These are phyloP conservation scores for Periphyllus acericola DNA, from an alignment of 2,888 invertebrate genomes.

Conservation along the genomic window DNA sequence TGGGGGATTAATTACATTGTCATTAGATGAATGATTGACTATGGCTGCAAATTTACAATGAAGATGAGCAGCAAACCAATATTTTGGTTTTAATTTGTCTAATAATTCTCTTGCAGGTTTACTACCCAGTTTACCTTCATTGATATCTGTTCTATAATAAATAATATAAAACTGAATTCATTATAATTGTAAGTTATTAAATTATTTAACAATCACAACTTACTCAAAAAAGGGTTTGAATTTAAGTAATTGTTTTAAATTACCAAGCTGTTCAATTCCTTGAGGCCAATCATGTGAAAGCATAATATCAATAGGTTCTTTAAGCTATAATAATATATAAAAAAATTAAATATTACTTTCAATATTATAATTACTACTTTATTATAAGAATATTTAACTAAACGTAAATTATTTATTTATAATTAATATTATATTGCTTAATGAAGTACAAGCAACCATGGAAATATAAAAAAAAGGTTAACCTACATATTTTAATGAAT, in stretches of 20 bases:
- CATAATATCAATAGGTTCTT: slow-evolving; percentile 81
- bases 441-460: too few species aligned
- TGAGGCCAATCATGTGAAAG: slow-evolving; percentile 98
- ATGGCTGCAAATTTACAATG: slow-evolving; percentile 95
- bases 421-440: too few species aligned
- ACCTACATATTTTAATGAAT: too few species aligned
- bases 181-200: neutral
- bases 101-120: slow-evolving; percentile 85
- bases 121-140: slow-evolving; percentile 85
- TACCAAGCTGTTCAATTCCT: slow-evolving; percentile 86
- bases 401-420: too few species aligned
- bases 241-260: slow-evolving; percentile 77
- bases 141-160: slow-evolving; percentile 78
- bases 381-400: too few species aligned
- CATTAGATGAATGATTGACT: slow-evolving; percentile 76
- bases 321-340: slow-evolving; percentile 66
- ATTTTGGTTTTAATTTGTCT: slow-evolving; percentile 81
- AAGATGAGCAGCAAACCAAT: slow-evolving; percentile 98
- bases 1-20: slow-evolving; percentile 64
- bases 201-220: slow-evolving; percentile 64
- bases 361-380: too few species aligned
- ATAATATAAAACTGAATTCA: slow-evolving; percentile 7
- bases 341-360: too few species aligned
- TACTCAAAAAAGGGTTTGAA: slow-evolving; percentile 85
- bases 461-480: too few species aligned